Conservation (phyloP, 2,888 invertebrate species). For the Molanna angustata region DNA sequence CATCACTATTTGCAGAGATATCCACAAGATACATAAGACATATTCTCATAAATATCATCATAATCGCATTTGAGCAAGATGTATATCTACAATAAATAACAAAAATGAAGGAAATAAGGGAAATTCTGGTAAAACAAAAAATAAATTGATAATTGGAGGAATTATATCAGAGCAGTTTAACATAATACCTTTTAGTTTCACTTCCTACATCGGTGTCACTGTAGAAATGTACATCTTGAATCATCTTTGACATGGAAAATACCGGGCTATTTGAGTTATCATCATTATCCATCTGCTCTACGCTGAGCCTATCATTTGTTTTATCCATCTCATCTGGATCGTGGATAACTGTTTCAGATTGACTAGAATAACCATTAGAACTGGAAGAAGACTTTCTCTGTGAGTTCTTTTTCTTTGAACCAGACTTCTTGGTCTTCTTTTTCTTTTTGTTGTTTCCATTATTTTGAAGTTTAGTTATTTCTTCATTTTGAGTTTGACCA, state of each 20-base stretch:
- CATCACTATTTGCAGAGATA: too few relatives aligned
- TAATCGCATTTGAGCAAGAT: too few relatives aligned
- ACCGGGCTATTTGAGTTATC: slow-evolving; percentile 39
- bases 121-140: too few relatives aligned
- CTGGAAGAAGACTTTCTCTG: slow-evolving; percentile 66
- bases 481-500: slow-evolving; percentile 33
- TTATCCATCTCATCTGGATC: slow-evolving; percentile 41
- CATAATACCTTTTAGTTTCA: slow-evolving; percentile 15
- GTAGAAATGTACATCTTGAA: slow-evolving; percentile 80
- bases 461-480: slow-evolving; percentile 35
- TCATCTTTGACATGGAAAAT: slow-evolving; percentile 39
- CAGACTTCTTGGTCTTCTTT: slow-evolving; percentile 74
- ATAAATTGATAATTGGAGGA: too few relatives aligned
- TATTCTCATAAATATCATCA: too few relatives aligned
- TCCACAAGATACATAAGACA: too few relatives aligned
- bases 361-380: slow-evolving; percentile 47
- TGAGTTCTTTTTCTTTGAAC: slow-evolving; percentile 75
- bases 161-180: too few relatives aligned
- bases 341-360: slow-evolving; percentile 52
- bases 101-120: too few relatives aligned
- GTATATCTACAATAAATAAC: too few relatives aligned
- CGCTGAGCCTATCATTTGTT: slow-evolving; percentile 28
- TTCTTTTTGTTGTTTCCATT: slow-evolving; percentile 65
- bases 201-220: slow-evolving; percentile 88
- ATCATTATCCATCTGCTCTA: slow-evolving; percentile 27